phyloP scores from a whole-genome alignment of 2,888 invertebrate species.

The Drosophila mimica region DNA sequence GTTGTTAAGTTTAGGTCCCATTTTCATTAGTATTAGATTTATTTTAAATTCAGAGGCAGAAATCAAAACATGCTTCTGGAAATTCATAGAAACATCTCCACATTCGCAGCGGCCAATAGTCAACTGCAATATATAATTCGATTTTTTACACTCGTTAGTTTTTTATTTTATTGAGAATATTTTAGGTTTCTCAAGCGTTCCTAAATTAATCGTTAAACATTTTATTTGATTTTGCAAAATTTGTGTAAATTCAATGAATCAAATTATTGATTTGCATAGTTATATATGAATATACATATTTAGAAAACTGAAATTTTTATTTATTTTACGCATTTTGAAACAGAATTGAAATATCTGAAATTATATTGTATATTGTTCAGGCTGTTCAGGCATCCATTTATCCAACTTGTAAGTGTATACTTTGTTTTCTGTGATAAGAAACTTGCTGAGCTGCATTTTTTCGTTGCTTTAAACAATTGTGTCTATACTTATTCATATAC shows the following conservation, averaged over 20 bases:
- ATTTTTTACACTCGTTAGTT: not conserved
- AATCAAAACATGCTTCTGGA: not conserved
- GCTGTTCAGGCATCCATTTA: constrained; percentile 16
- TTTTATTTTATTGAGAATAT: not conserved
- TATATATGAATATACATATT: not conserved
- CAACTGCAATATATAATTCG: constrained; percentile 34
- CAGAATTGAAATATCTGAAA: not conserved
- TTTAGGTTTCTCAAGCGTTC: not conserved
- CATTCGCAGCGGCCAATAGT: constrained; percentile 5
- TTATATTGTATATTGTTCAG: constrained; percentile 7
- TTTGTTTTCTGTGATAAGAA: constrained; percentile 79
- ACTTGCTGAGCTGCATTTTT: constrained; percentile 66
- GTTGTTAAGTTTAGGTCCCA: constrained; percentile 32
- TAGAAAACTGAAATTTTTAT: not conserved
- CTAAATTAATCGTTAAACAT: not conserved
- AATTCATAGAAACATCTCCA: constrained; percentile 2
- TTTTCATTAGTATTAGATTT: constrained; percentile 2
- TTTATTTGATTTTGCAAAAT: constrained; percentile 3
- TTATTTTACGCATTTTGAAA: not conserved
- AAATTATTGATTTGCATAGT: not conserved
- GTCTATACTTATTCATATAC: constrained; percentile 42
- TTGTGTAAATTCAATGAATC: not conserved
- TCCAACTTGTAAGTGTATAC: constrained; percentile 50
- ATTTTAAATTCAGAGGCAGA: not conserved
- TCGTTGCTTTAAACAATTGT: constrained; percentile 59